phyloP scores from a whole-genome alignment of 2,113 vertebrate genomes.

The Neolamprologus modestus region DNA sequence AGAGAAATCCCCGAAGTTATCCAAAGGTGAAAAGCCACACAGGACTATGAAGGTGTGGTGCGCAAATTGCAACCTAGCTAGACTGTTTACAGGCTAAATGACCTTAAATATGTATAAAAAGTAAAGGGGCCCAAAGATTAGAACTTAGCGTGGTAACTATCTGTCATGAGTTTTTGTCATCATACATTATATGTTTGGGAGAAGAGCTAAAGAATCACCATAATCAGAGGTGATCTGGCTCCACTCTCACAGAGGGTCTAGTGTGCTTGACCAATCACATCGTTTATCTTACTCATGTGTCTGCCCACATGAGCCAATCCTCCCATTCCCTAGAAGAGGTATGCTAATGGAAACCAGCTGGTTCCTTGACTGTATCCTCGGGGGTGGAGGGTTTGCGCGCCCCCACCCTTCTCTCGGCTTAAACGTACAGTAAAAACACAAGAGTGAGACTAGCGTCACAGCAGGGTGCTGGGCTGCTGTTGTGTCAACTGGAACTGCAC shows the following conservation, averaged over 20 bases:
- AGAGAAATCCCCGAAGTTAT: not conserved
- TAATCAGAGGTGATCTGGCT: slow-evolving; percentile 49
- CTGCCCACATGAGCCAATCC: slow-evolving; percentile 52
- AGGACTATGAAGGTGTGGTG: slow-evolving; percentile 20
- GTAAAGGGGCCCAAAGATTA: slow-evolving; percentile 18
- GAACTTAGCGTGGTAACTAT: not conserved
- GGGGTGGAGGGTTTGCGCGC: not conserved
- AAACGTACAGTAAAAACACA: slow-evolving; percentile 39
- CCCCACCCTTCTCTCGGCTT: not conserved
- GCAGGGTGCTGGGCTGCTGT: slow-evolving; percentile 38
- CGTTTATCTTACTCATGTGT: slow-evolving; percentile 61
- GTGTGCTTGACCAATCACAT: slow-evolving; percentile 38
- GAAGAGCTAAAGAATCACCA: slow-evolving; percentile 26
- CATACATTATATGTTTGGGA: not conserved
- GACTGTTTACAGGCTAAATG: slow-evolving; percentile 15
- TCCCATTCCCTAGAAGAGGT: slow-evolving; percentile 51
- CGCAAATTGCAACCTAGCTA: not conserved
- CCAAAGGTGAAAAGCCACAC: not conserved
- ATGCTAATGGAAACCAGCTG: slow-evolving; percentile 76
- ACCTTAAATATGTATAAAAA: slow-evolving; percentile 1
- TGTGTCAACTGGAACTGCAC: slow-evolving; percentile 39
- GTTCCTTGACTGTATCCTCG: slow-evolving; percentile 39
- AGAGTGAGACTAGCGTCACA: slow-evolving; percentile 8
- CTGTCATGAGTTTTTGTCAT: not conserved
- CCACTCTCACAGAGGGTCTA: not conserved